These are phyloP conservation scores for Acrossocheilus wenchowensis DNA, from an alignment of 2,797 vertebrate species.

Conservation along the genomic window DNA sequence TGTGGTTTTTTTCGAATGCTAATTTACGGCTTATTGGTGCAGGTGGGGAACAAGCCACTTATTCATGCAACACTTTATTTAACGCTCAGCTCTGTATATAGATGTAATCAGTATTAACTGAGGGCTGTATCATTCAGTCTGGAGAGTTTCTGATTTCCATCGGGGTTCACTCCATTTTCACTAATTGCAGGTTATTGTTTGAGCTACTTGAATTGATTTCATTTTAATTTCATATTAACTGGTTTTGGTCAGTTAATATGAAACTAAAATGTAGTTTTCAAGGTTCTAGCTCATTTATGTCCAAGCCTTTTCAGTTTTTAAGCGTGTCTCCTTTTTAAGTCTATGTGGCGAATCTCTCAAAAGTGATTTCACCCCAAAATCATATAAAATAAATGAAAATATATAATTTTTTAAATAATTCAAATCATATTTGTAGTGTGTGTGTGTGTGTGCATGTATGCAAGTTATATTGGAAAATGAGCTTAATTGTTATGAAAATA, in stretches of 20 bases:
- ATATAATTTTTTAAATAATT: no score
- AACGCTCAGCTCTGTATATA: background rate
- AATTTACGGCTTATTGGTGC: background rate
- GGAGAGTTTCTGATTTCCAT: background rate
- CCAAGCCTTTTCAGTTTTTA: background rate
- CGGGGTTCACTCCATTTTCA: background rate
- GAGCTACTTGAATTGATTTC: background rate
- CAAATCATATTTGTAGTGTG: no score
- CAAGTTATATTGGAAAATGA: background rate
- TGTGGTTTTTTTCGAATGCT: background rate
- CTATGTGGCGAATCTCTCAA: background rate
- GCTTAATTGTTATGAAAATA: no score
- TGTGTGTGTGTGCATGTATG: no score
- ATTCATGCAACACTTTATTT: background rate
- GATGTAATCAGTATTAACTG: conserved; percentile 1
- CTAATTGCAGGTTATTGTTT: background rate
- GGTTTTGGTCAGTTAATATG: background rate
- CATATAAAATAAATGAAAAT: no score
- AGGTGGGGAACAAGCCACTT: background rate
- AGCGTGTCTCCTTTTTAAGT: background rate
- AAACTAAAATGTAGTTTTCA: background rate
- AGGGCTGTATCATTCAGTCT: background rate
- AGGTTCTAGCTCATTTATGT: background rate
- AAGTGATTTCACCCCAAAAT: background rate
- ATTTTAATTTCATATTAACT: background rate